phyloP scores from a whole-genome alignment of 1,140 invertebrate species.

The Ptiloglossa arizonensis region DNA sequence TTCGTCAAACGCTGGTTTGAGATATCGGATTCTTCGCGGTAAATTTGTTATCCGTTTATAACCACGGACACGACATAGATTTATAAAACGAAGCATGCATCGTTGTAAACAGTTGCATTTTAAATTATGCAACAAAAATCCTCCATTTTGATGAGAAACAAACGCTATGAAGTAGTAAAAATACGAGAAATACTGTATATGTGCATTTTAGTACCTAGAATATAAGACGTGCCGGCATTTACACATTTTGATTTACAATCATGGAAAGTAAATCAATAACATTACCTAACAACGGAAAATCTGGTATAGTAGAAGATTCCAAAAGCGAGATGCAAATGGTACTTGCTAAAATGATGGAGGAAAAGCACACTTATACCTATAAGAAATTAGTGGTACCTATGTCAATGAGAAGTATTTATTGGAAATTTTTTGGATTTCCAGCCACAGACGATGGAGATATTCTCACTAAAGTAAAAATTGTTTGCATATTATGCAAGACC shows the following conservation, averaged over 20 bases:
- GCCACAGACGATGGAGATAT: constrained; percentile 84
- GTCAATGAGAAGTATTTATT: constrained; percentile 85
- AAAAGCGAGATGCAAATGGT: constrained; percentile 74
- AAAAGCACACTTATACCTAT: constrained; percentile 79
- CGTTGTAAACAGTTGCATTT: constrained; percentile 4
- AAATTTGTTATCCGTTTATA: constrained; percentile 61
- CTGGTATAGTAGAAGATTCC: constrained; percentile 22
- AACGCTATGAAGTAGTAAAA: constrained; percentile 20
- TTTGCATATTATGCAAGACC: constrained; percentile 85
- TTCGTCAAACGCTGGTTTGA: constrained; percentile 60
- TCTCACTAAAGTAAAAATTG: constrained; percentile 85
- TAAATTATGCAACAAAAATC: constrained; percentile 56
- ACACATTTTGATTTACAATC: constrained; percentile 32
- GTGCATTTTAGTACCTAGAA: constrained; percentile 7
- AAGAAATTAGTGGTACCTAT: constrained; percentile 83
- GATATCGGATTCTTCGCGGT: constrained; percentile 69
- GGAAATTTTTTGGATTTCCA: constrained; percentile 86
- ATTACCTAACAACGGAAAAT: constrained; percentile 37
- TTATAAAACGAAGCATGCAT: constrained; percentile 3
- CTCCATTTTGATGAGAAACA: constrained; percentile 64
- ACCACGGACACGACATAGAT: background rate
- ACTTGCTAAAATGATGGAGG: constrained; percentile 79
- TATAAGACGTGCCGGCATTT: constrained; percentile 21
- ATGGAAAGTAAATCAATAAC: constrained; percentile 59
- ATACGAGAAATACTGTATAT: constrained; percentile 14